phyloP scores from a whole-genome alignment of 2,797 vertebrate species.

The Martes flavigula region DNA sequence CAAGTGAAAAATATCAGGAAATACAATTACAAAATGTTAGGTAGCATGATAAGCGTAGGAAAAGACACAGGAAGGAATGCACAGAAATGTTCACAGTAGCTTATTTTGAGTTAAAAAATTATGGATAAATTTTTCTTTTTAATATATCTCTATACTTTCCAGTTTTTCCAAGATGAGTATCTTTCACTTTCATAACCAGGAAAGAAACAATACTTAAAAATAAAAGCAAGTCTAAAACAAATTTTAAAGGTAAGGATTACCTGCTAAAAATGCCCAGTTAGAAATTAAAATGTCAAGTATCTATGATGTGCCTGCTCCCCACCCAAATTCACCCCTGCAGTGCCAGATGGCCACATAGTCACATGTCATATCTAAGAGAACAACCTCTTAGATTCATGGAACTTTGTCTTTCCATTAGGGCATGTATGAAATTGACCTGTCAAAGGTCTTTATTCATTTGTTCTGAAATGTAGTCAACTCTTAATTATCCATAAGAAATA shows the following conservation, averaged over 20 bases:
- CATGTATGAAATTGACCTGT: not conserved
- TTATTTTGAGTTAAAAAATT: constrained; percentile 35
- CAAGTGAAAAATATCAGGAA: constrained; percentile 1
- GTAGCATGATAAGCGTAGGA: not conserved
- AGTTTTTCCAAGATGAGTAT: constrained; percentile 56
- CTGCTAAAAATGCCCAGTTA: not conserved
- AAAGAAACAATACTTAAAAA: constrained; percentile 60
- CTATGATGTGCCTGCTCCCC: not conserved
- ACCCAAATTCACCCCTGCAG: not conserved
- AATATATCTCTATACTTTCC: constrained; percentile 45
- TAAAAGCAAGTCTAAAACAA: constrained; percentile 57
- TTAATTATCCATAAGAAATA: not conserved
- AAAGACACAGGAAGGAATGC: not conserved
- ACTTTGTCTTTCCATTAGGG: not conserved
- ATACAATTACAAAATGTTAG: not conserved
- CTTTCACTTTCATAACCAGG: constrained; percentile 54
- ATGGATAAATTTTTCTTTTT: not conserved
- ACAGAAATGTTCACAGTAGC: not conserved
- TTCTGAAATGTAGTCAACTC: not conserved
- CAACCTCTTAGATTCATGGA: not conserved
- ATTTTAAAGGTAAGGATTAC: constrained; percentile 42
- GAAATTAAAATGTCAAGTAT: not conserved
- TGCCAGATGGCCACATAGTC: not conserved
- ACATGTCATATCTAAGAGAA: not conserved
- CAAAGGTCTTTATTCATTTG: not conserved